Percentiles rank a stretch among this genome's conserved stretches.
phyloP scores from a whole-genome alignment of 2,113 vertebrate genomes.

The Pimephales promelas region DNA sequence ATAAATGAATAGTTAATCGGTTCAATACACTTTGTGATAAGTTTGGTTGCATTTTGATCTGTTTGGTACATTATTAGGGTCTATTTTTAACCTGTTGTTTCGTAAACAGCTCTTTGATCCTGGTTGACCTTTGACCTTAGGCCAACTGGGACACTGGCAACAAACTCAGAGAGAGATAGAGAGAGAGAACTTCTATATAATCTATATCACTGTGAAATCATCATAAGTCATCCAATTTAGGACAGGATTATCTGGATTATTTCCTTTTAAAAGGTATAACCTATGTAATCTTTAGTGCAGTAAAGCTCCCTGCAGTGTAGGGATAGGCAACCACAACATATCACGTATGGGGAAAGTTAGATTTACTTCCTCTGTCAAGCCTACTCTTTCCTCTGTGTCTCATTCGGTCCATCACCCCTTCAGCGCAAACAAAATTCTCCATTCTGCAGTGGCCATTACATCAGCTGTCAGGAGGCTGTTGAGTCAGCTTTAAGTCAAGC shows the following conservation, averaged over 20 bases:
- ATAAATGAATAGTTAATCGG: neutral
- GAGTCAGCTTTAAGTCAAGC: constrained; percentile 13
- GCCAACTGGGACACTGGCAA: constrained; percentile 18
- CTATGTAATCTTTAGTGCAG: neutral
- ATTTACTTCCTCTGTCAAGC: neutral
- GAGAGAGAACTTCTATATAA: neutral
- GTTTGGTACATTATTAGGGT: neutral
- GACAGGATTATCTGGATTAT: neutral
- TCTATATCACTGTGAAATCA: neutral
- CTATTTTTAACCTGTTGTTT: constrained; percentile 21
- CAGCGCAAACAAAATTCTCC: neutral
- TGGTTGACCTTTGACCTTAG: constrained; percentile 21
- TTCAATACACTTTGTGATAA: neutral
- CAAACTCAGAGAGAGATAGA: constrained; percentile 1
- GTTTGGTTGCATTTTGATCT: neutral
- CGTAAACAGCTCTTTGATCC: constrained; percentile 25
- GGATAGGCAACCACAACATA: constrained; percentile 2
- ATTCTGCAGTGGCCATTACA: constrained; percentile 29
- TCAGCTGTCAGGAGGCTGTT: constrained; percentile 18
- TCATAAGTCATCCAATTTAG: neutral
- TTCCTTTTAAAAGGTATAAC: neutral
- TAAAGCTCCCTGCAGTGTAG: neutral
- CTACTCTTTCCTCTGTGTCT: constrained; percentile 16
- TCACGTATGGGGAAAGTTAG: constrained; percentile 27
- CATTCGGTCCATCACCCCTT: neutral